These are phyloP conservation scores for Turritopsis dohrnii DNA, from an alignment of 30 jellyfish, hydroid and myxozoan genomes.

Conservation along the genomic window DNA sequence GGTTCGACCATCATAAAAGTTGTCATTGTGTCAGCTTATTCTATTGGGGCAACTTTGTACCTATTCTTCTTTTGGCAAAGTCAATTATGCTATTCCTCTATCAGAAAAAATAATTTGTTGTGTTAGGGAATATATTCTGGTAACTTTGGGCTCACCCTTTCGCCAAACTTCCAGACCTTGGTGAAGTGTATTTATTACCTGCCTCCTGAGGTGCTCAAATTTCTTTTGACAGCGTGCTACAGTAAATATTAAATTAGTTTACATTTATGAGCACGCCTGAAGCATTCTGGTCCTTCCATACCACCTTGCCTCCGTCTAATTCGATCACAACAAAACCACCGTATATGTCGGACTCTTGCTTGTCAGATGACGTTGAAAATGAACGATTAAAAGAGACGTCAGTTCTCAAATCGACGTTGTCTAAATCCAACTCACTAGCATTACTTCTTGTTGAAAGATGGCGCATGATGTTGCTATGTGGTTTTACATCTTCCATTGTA, in stretches of 20 bases:
- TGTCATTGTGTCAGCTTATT: too few species aligned
- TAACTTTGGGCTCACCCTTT: too few species aligned
- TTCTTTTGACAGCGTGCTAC: background rate
- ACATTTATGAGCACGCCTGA: background rate
- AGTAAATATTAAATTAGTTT: background rate
- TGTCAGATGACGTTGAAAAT: background rate
- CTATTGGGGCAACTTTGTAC: too few species aligned
- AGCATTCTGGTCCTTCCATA: background rate
- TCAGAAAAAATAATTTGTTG: too few species aligned
- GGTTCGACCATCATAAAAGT: too few species aligned
- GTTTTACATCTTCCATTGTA: background rate
- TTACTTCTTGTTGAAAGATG: background rate
- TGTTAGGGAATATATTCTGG: too few species aligned
- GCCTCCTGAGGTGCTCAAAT: too few species aligned
- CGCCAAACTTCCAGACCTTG: too few species aligned
- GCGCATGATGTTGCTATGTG: background rate
- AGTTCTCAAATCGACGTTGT: background rate
- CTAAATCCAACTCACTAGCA: background rate
- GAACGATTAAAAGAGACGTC: background rate
- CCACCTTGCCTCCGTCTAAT: background rate
- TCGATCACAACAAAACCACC: slow-evolving; percentile 1
- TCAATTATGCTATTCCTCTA: too few species aligned
- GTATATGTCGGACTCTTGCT: background rate
- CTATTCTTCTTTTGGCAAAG: too few species aligned
- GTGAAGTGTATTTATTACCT: too few species aligned